These are phyloP conservation scores for Antitype chi DNA, from an alignment of 2,888 invertebrate species.

Conservation along the genomic window DNA sequence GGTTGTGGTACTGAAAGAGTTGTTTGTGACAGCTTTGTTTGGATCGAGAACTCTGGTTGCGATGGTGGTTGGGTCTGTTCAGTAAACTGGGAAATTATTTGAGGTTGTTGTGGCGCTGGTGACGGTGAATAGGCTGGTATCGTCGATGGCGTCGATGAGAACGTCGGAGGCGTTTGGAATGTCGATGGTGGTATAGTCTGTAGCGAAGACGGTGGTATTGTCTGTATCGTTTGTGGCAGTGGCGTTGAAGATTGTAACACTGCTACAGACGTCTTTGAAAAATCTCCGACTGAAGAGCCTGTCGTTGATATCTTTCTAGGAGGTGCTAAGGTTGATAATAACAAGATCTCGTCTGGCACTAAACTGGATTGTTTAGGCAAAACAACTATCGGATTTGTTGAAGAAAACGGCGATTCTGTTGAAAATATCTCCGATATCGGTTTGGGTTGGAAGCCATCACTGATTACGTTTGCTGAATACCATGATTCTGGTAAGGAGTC, in stretches of 20 bases:
- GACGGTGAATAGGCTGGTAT: conserved; percentile 34
- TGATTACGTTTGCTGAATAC: conserved; percentile 86
- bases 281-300: conserved; percentile 32
- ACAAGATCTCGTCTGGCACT: conserved; percentile 50
- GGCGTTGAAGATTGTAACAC: conserved; percentile 51
- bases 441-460: conserved; percentile 83
- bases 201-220: conserved; percentile 25
- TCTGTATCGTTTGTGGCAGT: conserved; percentile 37
- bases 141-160: conserved; percentile 15
- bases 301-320: conserved; percentile 49
- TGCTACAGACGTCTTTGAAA: conserved; percentile 33
- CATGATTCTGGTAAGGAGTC: conserved; percentile 78
- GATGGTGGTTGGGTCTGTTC: conserved; percentile 46
- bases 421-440: conserved; percentile 85
- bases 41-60: conserved; percentile 27
- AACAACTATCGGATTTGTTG: conserved; percentile 77
- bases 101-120: conserved; percentile 35
- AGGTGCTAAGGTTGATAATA: conserved; percentile 65
- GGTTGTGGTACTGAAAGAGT: conserved; percentile 30
- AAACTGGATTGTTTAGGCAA: conserved; percentile 59
- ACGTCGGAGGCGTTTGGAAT: conserved; percentile 15
- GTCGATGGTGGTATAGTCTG: conserved; percentile 26
- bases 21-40: conserved; percentile 33
- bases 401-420: conserved; percentile 77
- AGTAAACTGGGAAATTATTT: conserved; percentile 47